These are phyloP conservation scores for Eidolon helvum DNA, from an alignment of 2,113 vertebrate species.

Conservation along the genomic window DNA sequence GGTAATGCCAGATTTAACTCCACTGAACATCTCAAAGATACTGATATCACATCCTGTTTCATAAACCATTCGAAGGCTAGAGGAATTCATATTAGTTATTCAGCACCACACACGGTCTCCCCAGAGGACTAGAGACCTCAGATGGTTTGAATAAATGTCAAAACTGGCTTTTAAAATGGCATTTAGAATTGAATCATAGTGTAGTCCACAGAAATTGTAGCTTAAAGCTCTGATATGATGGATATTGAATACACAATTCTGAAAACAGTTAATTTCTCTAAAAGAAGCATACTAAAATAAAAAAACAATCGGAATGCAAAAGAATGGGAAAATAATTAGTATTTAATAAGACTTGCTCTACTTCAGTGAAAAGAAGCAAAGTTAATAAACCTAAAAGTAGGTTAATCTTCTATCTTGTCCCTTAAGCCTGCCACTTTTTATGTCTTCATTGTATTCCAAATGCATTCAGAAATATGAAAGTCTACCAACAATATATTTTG, in stretches of 20 bases:
- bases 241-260: slow-evolving; percentile 28
- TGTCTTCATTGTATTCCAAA: slow-evolving; percentile 52
- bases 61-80: neutral
- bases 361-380: slow-evolving; percentile 52
- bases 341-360: slow-evolving; percentile 66
- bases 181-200: slow-evolving; percentile 45
- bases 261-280: slow-evolving; percentile 28
- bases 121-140: neutral
- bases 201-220: slow-evolving; percentile 10
- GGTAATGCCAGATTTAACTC: neutral
- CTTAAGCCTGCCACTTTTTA: slow-evolving; percentile 60
- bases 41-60: neutral
- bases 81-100: neutral
- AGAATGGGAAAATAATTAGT: slow-evolving; percentile 55
- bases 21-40: neutral
- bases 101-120: neutral
- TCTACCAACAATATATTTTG: neutral
- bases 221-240: neutral
- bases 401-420: slow-evolving; percentile 58
- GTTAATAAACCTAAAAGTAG: slow-evolving; percentile 72
- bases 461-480: slow-evolving; percentile 31
- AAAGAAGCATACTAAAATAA: slow-evolving; percentile 24
- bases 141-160: slow-evolving; percentile 53
- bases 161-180: slow-evolving; percentile 22
- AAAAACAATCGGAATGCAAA: slow-evolving; percentile 50